Base-by-base conservation (phyloP, 2,797 vertebrate genomes). In the Lutjanus campechanus region DNA sequence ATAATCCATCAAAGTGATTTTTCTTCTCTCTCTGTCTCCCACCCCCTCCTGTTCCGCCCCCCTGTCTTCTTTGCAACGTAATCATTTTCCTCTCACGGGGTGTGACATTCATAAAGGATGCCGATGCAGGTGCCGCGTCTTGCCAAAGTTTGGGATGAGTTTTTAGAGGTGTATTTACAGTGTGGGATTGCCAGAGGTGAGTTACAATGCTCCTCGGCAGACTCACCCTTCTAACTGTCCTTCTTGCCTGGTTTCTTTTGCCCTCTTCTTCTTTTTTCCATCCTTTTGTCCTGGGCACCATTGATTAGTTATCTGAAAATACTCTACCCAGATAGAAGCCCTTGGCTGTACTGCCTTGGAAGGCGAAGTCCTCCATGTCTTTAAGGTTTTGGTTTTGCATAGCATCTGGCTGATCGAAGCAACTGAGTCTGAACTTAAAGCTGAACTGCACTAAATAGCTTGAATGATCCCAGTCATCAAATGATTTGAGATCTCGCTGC, bases 51-150 rank as follows among this genome's bases (percentile, higher is more conserved):
- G 78, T 85, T 86, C 76, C 75, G 15, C 81, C 84, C 87, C 85
- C 90, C 89, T 90, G 91, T 94, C 93, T 93, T 88, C 94, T 95
- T 92, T 95, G 95, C 95, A 95, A 95, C 91, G 94, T 95, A 96
- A 95, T 96, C 95, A 95, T 96, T 95, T 96, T 96, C 94, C 90
- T 92, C 95, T 96, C 94, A 90, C 82, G 59, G 91, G 91, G 90
- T 94, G 91, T 95, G 95, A 96, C 95, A 95, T 96, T 96, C 94
- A 96, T 94, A 96, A 95, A 95, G 91, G 93, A 94, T 90, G 85
- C 87, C 63, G 88, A 82, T 83, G 89, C 89, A 88, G 90, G 90
- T 89, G 88, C 86, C 63, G 63, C 68, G 51, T 93, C 91, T 90
- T 92, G 91, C 91, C 92, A 94, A 91, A 93, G 89, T 94, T 94